Percentiles rank a stretch among this genome's conserved stretches.
Conservation (phyloP, 2,113 vertebrate genomes). For the Oryzias javanicus region DNA sequence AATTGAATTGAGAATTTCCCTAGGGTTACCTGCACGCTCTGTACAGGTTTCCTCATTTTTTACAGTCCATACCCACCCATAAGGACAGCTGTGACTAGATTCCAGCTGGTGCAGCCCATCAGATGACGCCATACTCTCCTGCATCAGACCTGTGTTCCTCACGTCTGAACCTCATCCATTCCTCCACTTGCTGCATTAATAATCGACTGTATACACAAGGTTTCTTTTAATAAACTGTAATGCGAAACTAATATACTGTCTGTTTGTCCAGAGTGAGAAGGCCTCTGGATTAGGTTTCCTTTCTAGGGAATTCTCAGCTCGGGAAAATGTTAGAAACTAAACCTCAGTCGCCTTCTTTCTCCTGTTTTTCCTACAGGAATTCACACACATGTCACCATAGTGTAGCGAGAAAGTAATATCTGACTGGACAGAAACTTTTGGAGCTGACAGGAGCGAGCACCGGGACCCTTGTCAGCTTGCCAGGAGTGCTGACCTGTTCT, state of each 20-base stretch:
- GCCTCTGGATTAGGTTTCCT: conserved; percentile 72
- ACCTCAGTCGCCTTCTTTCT: conserved; percentile 45
- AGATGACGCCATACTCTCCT: conserved; percentile 41
- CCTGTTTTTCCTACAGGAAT: conserved; percentile 29
- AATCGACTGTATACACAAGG: conserved; percentile 70
- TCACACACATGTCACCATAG: conserved; percentile 10
- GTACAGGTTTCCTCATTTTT: no score
- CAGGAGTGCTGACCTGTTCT: conserved; percentile 31
- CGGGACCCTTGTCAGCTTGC: conserved; percentile 26
- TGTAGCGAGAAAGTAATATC: conserved; percentile 36
- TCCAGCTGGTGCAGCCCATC: conserved; percentile 10
- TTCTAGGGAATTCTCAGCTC: conserved; percentile 70
- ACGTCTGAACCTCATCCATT: no score
- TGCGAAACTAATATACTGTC: conserved; percentile 78
- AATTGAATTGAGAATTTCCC: no score
- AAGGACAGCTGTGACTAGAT: no score
- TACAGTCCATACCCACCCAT: no score
- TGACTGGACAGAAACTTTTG: conserved; percentile 32
- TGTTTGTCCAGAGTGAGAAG: conserved; percentile 76
- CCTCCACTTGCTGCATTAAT: conserved; percentile 48
- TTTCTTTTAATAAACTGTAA: conserved; percentile 73
- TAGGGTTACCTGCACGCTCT: no score
- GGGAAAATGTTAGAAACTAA: conserved; percentile 63
- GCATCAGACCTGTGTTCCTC: conserved; percentile 27
- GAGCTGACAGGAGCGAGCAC: conserved; percentile 43